Conservation (phyloP, 2,888 invertebrate species). For the Aphidoletes aphidimyza region DNA sequence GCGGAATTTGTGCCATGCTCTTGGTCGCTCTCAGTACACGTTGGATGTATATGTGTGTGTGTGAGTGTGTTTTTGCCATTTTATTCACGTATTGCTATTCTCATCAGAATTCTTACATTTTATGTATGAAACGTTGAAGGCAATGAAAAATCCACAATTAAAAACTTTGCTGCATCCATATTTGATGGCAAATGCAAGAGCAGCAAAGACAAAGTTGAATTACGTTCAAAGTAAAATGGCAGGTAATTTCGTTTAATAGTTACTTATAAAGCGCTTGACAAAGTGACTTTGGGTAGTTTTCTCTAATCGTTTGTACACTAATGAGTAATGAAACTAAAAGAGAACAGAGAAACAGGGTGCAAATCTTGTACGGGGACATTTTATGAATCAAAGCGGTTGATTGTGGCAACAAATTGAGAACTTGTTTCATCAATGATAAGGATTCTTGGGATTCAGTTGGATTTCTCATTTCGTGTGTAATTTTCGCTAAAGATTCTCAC, state of each 20-base stretch:
- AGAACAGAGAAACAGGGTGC: too few relatives aligned
- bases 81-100: background rate
- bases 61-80: too few relatives aligned
- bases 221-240: constrained; percentile 23
- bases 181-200: background rate
- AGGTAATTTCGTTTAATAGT: constrained; percentile 43
- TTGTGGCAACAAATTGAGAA: too few relatives aligned
- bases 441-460: too few relatives aligned
- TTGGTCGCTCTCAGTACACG: too few relatives aligned
- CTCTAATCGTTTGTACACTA: background rate
- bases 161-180: background rate
- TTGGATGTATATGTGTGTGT: too few relatives aligned
- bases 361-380: too few relatives aligned
- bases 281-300: background rate
- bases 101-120: constrained; percentile 10
- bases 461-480: too few relatives aligned
- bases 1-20: background rate
- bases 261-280: constrained; percentile 7
- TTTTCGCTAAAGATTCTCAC: too few relatives aligned
- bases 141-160: constrained; percentile 30
- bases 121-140: constrained; percentile 17
- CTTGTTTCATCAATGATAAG: too few relatives aligned
- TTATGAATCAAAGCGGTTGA: too few relatives aligned
- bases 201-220: background rate
- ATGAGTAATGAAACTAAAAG: too few relatives aligned